A percentile compares a stretch with the other conserved stretches of the same genome.
phyloP scores from a whole-genome alignment of 2,797 vertebrate species.

The Eleutherodactylus coqui region DNA sequence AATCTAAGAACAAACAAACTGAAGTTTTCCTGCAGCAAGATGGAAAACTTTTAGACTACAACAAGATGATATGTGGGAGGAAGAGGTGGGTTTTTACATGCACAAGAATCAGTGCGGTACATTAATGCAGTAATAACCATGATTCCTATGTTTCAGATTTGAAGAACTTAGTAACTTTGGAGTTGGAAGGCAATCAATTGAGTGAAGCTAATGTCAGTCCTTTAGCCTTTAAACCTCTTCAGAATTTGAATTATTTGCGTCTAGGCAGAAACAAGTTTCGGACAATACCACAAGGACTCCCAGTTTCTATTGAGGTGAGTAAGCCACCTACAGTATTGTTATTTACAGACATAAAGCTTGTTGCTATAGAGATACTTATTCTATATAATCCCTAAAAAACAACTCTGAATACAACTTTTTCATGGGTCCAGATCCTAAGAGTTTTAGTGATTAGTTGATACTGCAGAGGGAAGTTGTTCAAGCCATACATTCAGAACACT shows the following conservation, averaged over 20 bases:
- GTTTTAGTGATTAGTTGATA: too few relatives aligned
- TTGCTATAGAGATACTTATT: background rate
- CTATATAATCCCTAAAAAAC: too few relatives aligned
- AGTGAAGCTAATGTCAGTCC: constrained; percentile 88
- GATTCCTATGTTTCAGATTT: constrained; percentile 75
- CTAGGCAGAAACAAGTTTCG: constrained; percentile 91
- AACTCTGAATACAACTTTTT: too few relatives aligned
- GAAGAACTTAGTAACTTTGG: constrained; percentile 86
- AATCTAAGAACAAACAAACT: too few relatives aligned
- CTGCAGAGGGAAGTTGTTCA: too few relatives aligned
- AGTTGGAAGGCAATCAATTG: constrained; percentile 93
- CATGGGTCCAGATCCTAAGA: too few relatives aligned
- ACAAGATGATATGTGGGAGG: too few relatives aligned
- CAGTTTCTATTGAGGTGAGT: constrained; percentile 84
- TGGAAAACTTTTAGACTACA: too few relatives aligned
- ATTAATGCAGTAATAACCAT: background rate
- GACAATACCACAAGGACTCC: constrained; percentile 91
- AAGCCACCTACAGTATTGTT: background rate
- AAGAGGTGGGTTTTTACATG: too few relatives aligned
- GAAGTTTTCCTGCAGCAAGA: too few relatives aligned
- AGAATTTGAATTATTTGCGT: constrained; percentile 86
- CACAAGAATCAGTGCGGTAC: too few relatives aligned
- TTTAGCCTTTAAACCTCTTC: constrained; percentile 81
- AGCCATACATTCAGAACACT: too few relatives aligned
- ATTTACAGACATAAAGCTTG: background rate